Base-by-base conservation (phyloP, 2,113 vertebrate species). In the Syrmaticus mikado region DNA sequence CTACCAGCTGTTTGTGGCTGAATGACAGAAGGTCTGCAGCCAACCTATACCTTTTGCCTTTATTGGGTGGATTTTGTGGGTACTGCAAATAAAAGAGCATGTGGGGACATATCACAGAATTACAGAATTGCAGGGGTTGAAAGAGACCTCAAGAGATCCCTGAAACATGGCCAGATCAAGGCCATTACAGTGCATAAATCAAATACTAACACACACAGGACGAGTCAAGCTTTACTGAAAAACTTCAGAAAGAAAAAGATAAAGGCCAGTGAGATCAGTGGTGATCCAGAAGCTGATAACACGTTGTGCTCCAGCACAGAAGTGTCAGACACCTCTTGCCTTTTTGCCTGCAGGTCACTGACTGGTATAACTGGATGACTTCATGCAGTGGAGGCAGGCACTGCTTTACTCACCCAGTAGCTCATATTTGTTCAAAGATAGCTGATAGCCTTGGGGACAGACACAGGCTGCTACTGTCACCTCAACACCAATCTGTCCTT, bases 1-100 rank as follows among this genome's bases (percentile, higher is more conserved):
- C 57, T 79, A 15, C 72, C 97, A 97, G 95, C 93, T 96, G 97
- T 92, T 90, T 61, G 53, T 73, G 62, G 80, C 53, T 78, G 67
- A 95, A 86, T 77, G 85, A 93, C 87, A 41, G n/a, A 74, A 67
- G 55, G 24, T 64, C 43, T 85, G 60, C 61, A 78, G 58, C 74
- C 53, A 75, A 65, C 60, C 67, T 46, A 13, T 64, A 82, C 60
- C 25, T 73, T 87, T 78, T 85, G 73, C 77, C 94, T 89, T 83
- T 92, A 85, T 43, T 73, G 74, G 58, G 53, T 76, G 74, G 90
- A 50, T 61, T 58, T 25, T 67, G 40, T 65, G 64, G 43, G 46
- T 85, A 25, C 32, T 61, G n/a, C 68, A 62, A 77, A 85, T 15
- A 25, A 85, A 94, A 40, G 71, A 71, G 40, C 66, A 70, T 38